Evolutionary conservation across 2,888 invertebrate genomes (phyloP).

Genomic region (Ennomos erosarius): DNA sequence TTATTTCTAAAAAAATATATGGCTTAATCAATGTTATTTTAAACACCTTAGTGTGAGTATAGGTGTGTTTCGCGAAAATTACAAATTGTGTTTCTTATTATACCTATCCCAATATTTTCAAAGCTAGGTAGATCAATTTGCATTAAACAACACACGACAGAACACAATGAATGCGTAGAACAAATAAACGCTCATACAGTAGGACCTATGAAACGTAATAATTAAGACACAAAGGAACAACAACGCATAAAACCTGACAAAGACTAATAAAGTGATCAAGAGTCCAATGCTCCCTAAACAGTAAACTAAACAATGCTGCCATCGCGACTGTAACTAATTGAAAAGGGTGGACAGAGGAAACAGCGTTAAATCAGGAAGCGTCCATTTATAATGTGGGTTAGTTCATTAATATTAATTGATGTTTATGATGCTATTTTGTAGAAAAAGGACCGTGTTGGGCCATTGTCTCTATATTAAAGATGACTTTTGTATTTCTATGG

Average conservation of each 20-base stretch:
- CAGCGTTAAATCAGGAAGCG: constrained; percentile 62
- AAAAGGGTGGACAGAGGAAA: constrained; percentile 36
- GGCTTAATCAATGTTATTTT: too few relatives aligned
- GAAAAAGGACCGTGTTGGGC: constrained; percentile 8
- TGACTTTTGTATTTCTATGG: neutral
- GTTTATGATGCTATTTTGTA: constrained; percentile 63
- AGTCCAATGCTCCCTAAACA: constrained; percentile 16
- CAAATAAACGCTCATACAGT: too few relatives aligned
- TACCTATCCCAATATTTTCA: too few relatives aligned
- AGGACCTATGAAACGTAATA: too few relatives aligned
- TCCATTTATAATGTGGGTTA: constrained; percentile 55
- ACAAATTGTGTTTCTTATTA: too few relatives aligned
- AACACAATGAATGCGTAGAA: too few relatives aligned
- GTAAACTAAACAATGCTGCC: constrained; percentile 14
- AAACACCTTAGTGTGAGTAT: too few relatives aligned
- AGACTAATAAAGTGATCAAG: constrained; percentile 28
- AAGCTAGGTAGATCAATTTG: too few relatives aligned
- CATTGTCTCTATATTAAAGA: neutral
- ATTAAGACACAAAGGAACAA: constrained; percentile 1
- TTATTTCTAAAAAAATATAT: too few relatives aligned
- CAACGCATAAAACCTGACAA: constrained; percentile 13
- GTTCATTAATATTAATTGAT: constrained; percentile 70
- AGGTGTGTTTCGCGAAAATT: too few relatives aligned
- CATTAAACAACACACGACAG: too few relatives aligned
- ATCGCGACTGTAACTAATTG: constrained; percentile 33